Evolutionary conservation across 53 echinoderm and acorn worm genomes (phyloP).

Genomic region (Paelopatides confundens): DNA sequence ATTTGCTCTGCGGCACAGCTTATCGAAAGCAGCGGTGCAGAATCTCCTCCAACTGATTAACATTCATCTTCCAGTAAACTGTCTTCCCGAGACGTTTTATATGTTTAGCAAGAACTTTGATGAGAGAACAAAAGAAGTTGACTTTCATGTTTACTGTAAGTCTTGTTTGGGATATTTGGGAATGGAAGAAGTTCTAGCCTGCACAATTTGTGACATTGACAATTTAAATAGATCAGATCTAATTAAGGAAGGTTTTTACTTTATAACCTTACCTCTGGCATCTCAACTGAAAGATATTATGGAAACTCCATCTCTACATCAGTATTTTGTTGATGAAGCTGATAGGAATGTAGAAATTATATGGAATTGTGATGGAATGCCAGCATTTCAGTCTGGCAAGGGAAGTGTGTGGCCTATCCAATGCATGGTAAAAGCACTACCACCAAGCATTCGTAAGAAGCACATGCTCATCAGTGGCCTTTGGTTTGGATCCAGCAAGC

Average conservation of each 20-base stretch:
- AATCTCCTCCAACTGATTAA: background rate
- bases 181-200: background rate
- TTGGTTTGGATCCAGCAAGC: conserved; percentile 55
- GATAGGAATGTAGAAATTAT: background rate
- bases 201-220: conserved; percentile 17
- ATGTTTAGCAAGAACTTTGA: no score
- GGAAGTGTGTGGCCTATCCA: conserved; percentile 52
- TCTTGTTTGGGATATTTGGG: conserved; percentile 28
- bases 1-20: background rate
- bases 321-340: background rate
- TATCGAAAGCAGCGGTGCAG: background rate
- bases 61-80: background rate
- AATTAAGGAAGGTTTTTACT: conserved; percentile 41
- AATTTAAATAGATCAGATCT: background rate
- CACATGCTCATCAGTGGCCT: conserved; percentile 38
- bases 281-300: background rate
- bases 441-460: conserved; percentile 13
- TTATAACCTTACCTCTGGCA: conserved; percentile 12
- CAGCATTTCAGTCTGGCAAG: conserved; percentile 35
- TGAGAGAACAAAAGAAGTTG: background rate
- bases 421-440: conserved; percentile 36
- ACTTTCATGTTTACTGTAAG: conserved; percentile 42
- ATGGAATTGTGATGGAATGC: conserved; percentile 54
- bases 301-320: background rate
- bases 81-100: background rate